phyloP scores from a whole-genome alignment of 2,888 invertebrate species.

The Oxycera nigricornis region DNA sequence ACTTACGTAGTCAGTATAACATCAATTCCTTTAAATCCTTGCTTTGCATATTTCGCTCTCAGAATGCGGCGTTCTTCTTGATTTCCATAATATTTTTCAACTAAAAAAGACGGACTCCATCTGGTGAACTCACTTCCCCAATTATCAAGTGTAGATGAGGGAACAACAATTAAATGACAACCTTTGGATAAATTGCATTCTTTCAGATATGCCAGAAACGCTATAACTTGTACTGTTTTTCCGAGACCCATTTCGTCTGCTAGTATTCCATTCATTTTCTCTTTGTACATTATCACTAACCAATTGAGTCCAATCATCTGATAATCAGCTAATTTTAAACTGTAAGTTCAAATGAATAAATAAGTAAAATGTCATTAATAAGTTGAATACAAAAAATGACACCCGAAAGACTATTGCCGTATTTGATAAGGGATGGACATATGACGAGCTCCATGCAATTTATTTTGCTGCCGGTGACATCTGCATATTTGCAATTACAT shows the following conservation, averaged over 20 bases:
- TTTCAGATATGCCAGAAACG: slow-evolving; percentile 88
- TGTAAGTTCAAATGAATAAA: slow-evolving; percentile 56
- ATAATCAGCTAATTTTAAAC: slow-evolving; percentile 81
- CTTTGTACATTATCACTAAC: slow-evolving; percentile 87
- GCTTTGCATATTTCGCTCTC: slow-evolving; percentile 76
- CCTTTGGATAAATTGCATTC: slow-evolving; percentile 76
- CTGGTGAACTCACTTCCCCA: slow-evolving; percentile 79
- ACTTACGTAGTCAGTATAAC: slow-evolving; percentile 87
- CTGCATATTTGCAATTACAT: too few relatives aligned
- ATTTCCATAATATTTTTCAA: slow-evolving; percentile 89
- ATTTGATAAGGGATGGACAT: background rate
- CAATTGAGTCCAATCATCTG: slow-evolving; percentile 92
- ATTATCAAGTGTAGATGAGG: slow-evolving; percentile 92
- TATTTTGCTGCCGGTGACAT: background rate
- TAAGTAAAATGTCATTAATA: too few relatives aligned
- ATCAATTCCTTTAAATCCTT: slow-evolving; percentile 77
- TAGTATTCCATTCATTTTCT: slow-evolving; percentile 90
- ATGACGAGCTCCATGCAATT: background rate
- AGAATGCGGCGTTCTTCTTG: slow-evolving; percentile 83
- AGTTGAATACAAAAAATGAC: too few relatives aligned
- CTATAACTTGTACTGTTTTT: slow-evolving; percentile 93
- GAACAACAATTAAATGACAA: slow-evolving; percentile 94
- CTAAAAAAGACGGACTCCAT: slow-evolving; percentile 81
- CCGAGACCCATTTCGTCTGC: slow-evolving; percentile 98
- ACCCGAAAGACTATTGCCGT: too few relatives aligned